phyloP scores from a whole-genome alignment of 1,140 invertebrate genomes.

The Anastatus disparis region DNA sequence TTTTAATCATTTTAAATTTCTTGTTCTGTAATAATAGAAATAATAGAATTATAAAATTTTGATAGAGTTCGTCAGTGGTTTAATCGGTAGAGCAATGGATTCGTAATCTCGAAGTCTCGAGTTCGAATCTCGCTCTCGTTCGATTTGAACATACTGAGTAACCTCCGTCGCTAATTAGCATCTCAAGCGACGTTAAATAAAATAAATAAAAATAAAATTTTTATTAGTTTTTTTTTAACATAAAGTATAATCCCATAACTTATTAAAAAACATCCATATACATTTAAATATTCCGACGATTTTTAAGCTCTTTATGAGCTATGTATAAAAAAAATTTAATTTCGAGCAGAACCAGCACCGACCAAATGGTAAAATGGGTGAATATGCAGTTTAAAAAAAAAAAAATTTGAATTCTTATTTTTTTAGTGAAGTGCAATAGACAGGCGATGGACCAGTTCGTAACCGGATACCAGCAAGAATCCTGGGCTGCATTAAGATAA shows the following conservation, averaged over 20 bases:
- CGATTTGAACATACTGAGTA: too few relatives aligned
- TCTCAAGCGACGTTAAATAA: too few relatives aligned
- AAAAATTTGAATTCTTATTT: conserved; percentile 25
- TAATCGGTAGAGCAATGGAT: too few relatives aligned
- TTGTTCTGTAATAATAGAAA: too few relatives aligned
- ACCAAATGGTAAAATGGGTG: conserved; percentile 49
- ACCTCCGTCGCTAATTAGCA: too few relatives aligned
- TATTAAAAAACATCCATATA: conserved; percentile 10
- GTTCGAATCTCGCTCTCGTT: too few relatives aligned
- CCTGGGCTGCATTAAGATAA: conserved; percentile 72
- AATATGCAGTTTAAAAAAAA: conserved; percentile 39
- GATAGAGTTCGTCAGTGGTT: too few relatives aligned
- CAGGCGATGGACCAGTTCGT: conserved; percentile 66
- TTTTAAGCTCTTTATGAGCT: background rate
- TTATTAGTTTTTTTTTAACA: conserved; percentile 8
- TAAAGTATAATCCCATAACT: background rate
- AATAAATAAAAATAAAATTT: too few relatives aligned
- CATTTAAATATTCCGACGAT: background rate
- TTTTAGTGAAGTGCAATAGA: conserved; percentile 59
- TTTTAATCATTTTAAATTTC: too few relatives aligned
- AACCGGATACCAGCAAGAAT: conserved; percentile 85
- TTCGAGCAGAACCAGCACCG: conserved; percentile 40
- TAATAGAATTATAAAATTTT: too few relatives aligned
- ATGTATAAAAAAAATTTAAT: conserved; percentile 25
- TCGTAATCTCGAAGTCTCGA: too few relatives aligned